Conservation (phyloP, 35 echinoderm and acorn worm genomes). For the Chiridota heheva region DNA sequence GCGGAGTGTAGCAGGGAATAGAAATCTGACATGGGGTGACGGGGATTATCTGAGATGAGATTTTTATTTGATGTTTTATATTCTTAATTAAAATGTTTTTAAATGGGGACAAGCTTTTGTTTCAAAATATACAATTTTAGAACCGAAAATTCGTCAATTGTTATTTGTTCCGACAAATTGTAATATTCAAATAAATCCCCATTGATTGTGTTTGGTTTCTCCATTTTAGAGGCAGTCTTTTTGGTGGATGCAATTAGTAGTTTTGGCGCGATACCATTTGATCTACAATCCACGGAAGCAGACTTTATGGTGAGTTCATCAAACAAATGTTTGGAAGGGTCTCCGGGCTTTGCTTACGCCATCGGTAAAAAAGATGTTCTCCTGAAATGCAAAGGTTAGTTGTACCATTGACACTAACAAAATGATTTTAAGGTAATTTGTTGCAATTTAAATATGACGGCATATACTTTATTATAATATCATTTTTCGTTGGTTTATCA, state of each 20-base stretch:
- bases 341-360: slow-evolving; percentile 82
- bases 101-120: no score
- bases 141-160: background rate
- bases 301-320: slow-evolving; percentile 93
- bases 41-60: no score
- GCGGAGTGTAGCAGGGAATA: no score
- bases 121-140: background rate
- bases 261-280: slow-evolving; percentile 80
- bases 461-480: background rate
- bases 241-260: slow-evolving; percentile 95
- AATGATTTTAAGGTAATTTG: background rate
- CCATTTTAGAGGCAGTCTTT: slow-evolving; percentile 57
- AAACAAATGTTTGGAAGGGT: slow-evolving; percentile 84
- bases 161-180: background rate
- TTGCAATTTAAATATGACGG: background rate
- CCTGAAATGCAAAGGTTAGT: slow-evolving; percentile 82
- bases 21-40: no score
- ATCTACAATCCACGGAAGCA: slow-evolving; percentile 40
- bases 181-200: background rate
- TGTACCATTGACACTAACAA: background rate
- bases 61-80: no score
- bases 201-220: no score
- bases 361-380: slow-evolving; percentile 62
- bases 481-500: background rate
- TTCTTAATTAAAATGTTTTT: no score